These are phyloP conservation scores for Chionomys nivalis DNA, from an alignment of 2,113 vertebrate genomes.

Conservation along the genomic window DNA sequence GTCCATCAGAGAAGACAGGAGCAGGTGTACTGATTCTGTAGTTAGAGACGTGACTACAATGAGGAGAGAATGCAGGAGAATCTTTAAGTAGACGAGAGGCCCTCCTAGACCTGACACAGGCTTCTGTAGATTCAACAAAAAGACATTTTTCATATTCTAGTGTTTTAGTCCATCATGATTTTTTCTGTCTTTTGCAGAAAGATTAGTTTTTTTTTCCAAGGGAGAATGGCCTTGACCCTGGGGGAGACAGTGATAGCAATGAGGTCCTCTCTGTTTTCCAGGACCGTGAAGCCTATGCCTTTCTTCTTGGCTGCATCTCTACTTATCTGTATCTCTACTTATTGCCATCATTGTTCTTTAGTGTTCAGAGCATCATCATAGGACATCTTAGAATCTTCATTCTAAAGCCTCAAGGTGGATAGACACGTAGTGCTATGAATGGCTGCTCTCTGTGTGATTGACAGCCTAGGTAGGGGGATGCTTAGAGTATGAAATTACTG, in stretches of 20 bases:
- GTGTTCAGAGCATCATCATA: neutral
- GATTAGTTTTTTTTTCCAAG: slow-evolving; percentile 86
- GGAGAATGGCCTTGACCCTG: slow-evolving; percentile 86
- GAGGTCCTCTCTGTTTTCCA: slow-evolving; percentile 90
- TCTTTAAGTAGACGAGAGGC: slow-evolving; percentile 90
- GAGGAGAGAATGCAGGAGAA: slow-evolving; percentile 88
- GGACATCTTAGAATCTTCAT: neutral
- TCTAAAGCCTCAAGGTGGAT: neutral
- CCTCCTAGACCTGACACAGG: slow-evolving; percentile 91
- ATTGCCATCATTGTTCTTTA: neutral
- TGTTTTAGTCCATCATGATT: slow-evolving; percentile 87
- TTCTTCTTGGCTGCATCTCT: slow-evolving; percentile 87
- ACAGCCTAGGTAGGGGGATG: neutral
- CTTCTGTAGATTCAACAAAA: slow-evolving; percentile 92
- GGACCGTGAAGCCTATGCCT: slow-evolving; percentile 85
- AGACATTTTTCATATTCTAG: slow-evolving; percentile 85
- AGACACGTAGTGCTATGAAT: neutral
- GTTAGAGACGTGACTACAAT: slow-evolving; percentile 82
- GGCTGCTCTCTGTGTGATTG: neutral
- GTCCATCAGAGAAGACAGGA: slow-evolving; percentile 90
- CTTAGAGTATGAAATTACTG: neutral
- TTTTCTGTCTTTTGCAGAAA: slow-evolving; percentile 86
- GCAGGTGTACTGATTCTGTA: slow-evolving; percentile 20
- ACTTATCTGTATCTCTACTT: slow-evolving; percentile 85
- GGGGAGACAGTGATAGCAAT: slow-evolving; percentile 87